Conservation (phyloP, 2,113 vertebrate genomes). For the Platichthys stellatus region DNA sequence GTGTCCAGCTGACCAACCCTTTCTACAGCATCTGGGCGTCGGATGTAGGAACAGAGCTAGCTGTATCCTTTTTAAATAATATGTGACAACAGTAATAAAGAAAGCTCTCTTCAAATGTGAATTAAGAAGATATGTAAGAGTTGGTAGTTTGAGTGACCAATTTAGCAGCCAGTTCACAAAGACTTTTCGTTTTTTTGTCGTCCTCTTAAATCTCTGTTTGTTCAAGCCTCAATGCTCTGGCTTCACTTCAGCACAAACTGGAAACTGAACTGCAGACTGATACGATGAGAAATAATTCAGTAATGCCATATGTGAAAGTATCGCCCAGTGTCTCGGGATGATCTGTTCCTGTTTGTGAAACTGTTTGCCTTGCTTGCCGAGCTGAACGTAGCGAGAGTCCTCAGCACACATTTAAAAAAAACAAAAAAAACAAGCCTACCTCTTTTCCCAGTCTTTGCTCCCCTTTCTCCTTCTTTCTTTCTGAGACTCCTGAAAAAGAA, state of each 20-base stretch:
- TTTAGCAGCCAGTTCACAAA: background rate
- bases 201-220: too few relatives aligned
- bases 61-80: constrained; percentile 88
- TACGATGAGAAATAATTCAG: constrained; percentile 62
- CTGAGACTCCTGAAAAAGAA: background rate
- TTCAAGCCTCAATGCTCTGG: background rate
- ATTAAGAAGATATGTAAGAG: background rate
- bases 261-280: constrained; percentile 31
- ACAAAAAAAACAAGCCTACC: background rate
- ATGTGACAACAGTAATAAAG: background rate
- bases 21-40: constrained; percentile 99
- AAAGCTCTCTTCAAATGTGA: background rate
- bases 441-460: background rate
- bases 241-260: background rate
- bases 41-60: constrained; percentile 92
- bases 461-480: background rate
- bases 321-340: constrained; percentile 1
- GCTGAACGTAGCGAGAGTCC: constrained; percentile 40
- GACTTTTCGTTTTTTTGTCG: too few relatives aligned
- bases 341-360: background rate
- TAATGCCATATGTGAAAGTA: constrained; percentile 48
- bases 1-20: constrained; percentile 96
- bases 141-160: background rate
- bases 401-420: background rate
- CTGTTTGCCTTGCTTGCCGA: constrained; percentile 4